A percentile compares a stretch with the other conserved stretches of the same genome.
phyloP scores from a whole-genome alignment of 1,140 invertebrate species.

The Conus betulinus region DNA sequence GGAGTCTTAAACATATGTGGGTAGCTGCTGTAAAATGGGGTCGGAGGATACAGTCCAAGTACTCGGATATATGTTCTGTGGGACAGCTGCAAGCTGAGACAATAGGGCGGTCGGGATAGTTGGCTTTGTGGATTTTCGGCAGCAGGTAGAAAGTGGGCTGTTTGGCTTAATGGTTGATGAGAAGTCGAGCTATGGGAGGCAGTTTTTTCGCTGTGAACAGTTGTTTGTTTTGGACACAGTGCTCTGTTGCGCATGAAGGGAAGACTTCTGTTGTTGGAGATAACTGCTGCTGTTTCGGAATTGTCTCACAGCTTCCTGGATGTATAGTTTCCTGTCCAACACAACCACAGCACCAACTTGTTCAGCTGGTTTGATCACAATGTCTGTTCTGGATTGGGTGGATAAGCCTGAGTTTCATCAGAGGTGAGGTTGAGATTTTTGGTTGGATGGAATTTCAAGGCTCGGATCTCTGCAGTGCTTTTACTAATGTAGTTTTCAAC shows the following conservation, averaged over 20 bases:
- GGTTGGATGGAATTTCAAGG: too few species aligned
- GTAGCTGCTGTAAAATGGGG: background rate
- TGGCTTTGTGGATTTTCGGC: background rate
- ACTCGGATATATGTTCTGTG: background rate
- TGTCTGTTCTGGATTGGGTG: too few species aligned
- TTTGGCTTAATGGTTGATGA: background rate
- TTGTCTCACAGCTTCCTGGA: background rate
- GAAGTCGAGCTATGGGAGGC: background rate
- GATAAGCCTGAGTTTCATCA: too few species aligned
- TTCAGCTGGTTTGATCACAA: too few species aligned
- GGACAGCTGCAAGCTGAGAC: slow-evolving; percentile 4
- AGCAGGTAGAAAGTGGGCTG: background rate
- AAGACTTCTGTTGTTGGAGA: background rate
- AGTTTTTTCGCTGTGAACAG: background rate
- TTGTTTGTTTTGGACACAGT: background rate
- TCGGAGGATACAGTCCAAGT: background rate
- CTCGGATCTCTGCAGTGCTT: too few species aligned
- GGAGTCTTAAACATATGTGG: background rate
- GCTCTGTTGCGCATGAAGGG: background rate
- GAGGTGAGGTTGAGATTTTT: too few species aligned
- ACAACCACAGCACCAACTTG: too few species aligned
- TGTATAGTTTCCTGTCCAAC: background rate
- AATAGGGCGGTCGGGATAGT: background rate
- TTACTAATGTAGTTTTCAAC: too few species aligned
- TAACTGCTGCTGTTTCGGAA: background rate